These are phyloP conservation scores for Argentina silus DNA, from an alignment of 2,797 vertebrate genomes.

Conservation along the genomic window DNA sequence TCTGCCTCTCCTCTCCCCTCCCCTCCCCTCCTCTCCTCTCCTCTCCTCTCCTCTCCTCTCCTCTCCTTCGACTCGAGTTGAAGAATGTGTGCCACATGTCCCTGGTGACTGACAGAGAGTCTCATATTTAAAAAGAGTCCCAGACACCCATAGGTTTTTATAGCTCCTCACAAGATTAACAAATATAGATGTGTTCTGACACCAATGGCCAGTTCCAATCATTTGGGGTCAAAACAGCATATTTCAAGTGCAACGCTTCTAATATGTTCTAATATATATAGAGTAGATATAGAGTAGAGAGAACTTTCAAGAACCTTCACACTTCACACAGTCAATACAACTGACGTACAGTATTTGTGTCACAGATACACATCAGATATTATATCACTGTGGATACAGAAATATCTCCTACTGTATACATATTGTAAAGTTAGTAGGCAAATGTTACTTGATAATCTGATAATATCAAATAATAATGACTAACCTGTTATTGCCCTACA, in stretches of 20 bases:
- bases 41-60: neutral
- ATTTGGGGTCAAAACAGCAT: slow-evolving; percentile 43
- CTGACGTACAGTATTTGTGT: neutral
- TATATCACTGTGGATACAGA: neutral
- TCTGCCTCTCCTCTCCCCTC: neutral
- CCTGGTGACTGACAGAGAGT: slow-evolving; percentile 29
- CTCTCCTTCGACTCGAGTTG: slow-evolving; percentile 39
- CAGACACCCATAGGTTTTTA: slow-evolving; percentile 24
- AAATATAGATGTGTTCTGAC: slow-evolving; percentile 8
- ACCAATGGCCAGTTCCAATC: slow-evolving; percentile 9
- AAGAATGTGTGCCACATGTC: slow-evolving; percentile 33
- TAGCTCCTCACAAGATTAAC: neutral
- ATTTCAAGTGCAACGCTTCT: slow-evolving; percentile 28
- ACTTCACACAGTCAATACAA: neutral
- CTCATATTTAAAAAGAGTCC: slow-evolving; percentile 18
- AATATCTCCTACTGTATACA: neutral
- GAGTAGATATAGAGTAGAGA: neutral
- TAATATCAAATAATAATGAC: neutral
- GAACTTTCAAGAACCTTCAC: neutral
- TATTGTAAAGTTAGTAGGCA: neutral
- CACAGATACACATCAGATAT: neutral
- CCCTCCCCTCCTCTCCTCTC: neutral
- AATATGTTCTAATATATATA: slow-evolving; percentile 4
- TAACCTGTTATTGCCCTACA: neutral
- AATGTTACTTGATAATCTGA: neutral